These are phyloP conservation scores for Steatocranus sp. DNA, from an alignment of 2,797 vertebrate species.

Conservation along the genomic window DNA sequence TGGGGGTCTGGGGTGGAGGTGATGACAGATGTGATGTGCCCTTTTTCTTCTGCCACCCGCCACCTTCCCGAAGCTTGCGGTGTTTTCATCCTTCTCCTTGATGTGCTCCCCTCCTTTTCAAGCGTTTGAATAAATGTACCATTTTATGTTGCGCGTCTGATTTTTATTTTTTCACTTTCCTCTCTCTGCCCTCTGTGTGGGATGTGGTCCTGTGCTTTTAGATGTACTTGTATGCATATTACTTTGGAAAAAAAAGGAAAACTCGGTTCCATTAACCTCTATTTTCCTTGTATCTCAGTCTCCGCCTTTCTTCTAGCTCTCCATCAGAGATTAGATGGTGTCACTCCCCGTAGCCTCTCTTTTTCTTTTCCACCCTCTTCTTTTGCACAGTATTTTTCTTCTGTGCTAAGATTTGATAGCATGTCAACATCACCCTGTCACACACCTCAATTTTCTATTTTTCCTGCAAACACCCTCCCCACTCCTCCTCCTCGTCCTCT, in stretches of 20 bases:
- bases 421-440: conserved; percentile 40
- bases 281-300: conserved; percentile 7
- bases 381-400: conserved; percentile 23
- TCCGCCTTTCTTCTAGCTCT: conserved; percentile 2
- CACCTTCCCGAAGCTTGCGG: conserved; percentile 19
- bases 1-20: conserved; percentile 45
- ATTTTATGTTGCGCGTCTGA: conserved; percentile 21
- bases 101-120: conserved; percentile 35
- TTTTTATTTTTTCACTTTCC: conserved; percentile 11
- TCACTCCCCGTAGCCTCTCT: background rate
- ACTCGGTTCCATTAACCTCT: conserved; percentile 38
- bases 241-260: background rate
- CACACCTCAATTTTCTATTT: conserved; percentile 18
- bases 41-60: conserved; percentile 33
- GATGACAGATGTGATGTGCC: conserved; percentile 36
- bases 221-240: conserved; percentile 22
- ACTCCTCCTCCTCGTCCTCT: background rate
- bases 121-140: conserved; percentile 59
- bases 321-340: conserved; percentile 36
- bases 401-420: conserved; percentile 18
- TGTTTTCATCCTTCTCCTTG: conserved; percentile 58
- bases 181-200: conserved; percentile 18
- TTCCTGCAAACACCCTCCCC: conserved; percentile 7
- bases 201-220: conserved; percentile 26
- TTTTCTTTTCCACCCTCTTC: conserved; percentile 16